These are phyloP conservation scores for Clistopyga incitator DNA, from an alignment of 2,888 invertebrate genomes.

Conservation along the genomic window DNA sequence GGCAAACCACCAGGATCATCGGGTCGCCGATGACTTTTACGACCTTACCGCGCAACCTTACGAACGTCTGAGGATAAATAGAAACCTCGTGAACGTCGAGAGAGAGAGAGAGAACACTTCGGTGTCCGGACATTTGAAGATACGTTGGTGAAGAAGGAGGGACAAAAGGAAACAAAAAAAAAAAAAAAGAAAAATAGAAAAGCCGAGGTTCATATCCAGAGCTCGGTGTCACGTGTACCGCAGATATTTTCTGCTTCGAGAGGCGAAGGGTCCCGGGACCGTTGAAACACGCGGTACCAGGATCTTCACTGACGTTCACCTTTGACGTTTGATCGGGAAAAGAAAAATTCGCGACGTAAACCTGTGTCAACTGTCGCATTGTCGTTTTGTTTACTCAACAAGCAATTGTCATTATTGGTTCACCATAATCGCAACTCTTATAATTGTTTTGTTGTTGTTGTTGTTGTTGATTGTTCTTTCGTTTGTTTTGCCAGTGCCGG, in stretches of 20 bases:
- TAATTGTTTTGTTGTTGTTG: constrained; percentile 38
- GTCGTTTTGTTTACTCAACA: background rate
- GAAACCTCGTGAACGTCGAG: background rate
- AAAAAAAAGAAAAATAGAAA: background rate
- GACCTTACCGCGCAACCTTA: constrained; percentile 67
- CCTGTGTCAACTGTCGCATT: background rate
- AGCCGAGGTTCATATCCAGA: constrained; percentile 18
- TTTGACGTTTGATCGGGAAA: constrained; percentile 26
- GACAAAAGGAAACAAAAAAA: too few relatives aligned
- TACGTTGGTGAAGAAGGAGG: constrained; percentile 10
- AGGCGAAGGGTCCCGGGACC: constrained; percentile 46
- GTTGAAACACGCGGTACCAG: constrained; percentile 44
- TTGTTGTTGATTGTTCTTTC: too few relatives aligned
- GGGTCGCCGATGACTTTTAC: constrained; percentile 81
- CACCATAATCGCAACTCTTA: background rate
- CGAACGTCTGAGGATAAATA: background rate
- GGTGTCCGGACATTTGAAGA: constrained; percentile 4
- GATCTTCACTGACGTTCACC: constrained; percentile 40
- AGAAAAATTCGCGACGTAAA: background rate
- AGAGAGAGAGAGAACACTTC: background rate
- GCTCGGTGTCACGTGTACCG: constrained; percentile 48
- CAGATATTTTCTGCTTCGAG: constrained; percentile 35
- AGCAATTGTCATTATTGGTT: background rate
- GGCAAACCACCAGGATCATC: constrained; percentile 64
- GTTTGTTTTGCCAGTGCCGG: constrained; percentile 76